Percentiles rank a stretch among this genome's conserved stretches.
Conservation (phyloP, 2,888 invertebrate genomes). For the Drosophila nr. perissopoda region DNA sequence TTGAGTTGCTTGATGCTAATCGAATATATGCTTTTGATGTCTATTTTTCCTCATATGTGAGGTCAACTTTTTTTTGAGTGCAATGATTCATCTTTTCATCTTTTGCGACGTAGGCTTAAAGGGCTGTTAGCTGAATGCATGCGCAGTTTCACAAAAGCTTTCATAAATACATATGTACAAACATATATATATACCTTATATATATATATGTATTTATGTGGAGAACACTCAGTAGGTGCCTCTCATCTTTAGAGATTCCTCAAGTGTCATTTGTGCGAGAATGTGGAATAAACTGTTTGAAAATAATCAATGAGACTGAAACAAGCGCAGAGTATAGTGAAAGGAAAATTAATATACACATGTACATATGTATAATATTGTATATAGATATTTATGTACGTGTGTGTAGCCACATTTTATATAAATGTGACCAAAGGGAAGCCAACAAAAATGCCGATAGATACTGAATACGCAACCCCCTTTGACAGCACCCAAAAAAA, state of each 20-base stretch:
- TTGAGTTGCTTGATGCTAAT: not conserved
- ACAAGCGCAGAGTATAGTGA: slow-evolving; percentile 32
- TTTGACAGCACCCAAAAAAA: slow-evolving; percentile 48
- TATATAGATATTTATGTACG: slow-evolving; percentile 7
- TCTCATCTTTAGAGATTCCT: slow-evolving; percentile 67
- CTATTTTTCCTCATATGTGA: not conserved
- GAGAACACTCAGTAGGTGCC: slow-evolving; percentile 2
- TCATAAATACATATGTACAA: slow-evolving; percentile 4
- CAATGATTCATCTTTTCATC: slow-evolving; percentile 54
- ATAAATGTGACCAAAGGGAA: slow-evolving; percentile 68
- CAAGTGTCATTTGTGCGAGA: slow-evolving; percentile 61
- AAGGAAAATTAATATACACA: slow-evolving; percentile 50
- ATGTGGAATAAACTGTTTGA: slow-evolving; percentile 52
- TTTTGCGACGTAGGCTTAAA: slow-evolving; percentile 51
- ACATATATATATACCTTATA: not conserved
- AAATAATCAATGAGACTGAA: slow-evolving; percentile 52
- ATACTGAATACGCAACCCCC: slow-evolving; percentile 53
- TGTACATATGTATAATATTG: not conserved
- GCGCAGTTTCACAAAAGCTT: slow-evolving; percentile 52
- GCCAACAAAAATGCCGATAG: slow-evolving; percentile 81
- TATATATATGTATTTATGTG: not conserved
- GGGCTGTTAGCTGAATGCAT: slow-evolving; percentile 45
- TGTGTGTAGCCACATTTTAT: slow-evolving; percentile 24
- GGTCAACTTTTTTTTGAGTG: not conserved
- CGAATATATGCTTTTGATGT: not conserved